These are phyloP conservation scores for Acleris emargana DNA, from an alignment of 2,888 invertebrate species.

Conservation along the genomic window DNA sequence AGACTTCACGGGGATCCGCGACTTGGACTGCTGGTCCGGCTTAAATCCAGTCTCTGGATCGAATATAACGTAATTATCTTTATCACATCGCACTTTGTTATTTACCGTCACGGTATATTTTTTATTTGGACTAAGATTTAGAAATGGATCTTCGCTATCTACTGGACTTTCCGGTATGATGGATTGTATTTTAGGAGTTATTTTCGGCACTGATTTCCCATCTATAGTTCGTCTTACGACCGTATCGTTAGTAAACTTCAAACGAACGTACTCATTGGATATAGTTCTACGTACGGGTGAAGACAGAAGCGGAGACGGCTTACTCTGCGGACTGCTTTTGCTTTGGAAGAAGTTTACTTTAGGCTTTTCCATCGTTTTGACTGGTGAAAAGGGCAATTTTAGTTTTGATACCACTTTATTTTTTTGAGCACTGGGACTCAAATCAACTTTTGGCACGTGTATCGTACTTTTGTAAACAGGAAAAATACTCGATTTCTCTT, in stretches of 20 bases:
- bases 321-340: constrained; percentile 58
- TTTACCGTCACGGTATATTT: constrained; percentile 81
- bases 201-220: constrained; percentile 75
- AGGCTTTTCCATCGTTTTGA: constrained; percentile 72
- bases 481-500: constrained; percentile 67
- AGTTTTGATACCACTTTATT: constrained; percentile 69
- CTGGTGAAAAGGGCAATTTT: constrained; percentile 73
- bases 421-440: constrained; percentile 57
- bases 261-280: constrained; percentile 78
- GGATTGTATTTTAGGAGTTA: constrained; percentile 78
- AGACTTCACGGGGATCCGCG: constrained; percentile 62
- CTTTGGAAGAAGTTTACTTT: constrained; percentile 75
- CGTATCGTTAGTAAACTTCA: constrained; percentile 75
- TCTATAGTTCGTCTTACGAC: constrained; percentile 73
- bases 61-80: constrained; percentile 81
- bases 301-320: constrained; percentile 68
- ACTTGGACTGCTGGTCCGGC: constrained; percentile 54
- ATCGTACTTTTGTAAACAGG: constrained; percentile 70
- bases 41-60: constrained; percentile 79
- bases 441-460: constrained; percentile 56
- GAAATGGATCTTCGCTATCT: constrained; percentile 75
- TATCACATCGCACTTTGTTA: constrained; percentile 79
- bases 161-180: constrained; percentile 80
- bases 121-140: constrained; percentile 79
- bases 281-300: constrained; percentile 76